Base-by-base conservation (phyloP, 1,140 invertebrate species). In the Aphidius ervi region DNA sequence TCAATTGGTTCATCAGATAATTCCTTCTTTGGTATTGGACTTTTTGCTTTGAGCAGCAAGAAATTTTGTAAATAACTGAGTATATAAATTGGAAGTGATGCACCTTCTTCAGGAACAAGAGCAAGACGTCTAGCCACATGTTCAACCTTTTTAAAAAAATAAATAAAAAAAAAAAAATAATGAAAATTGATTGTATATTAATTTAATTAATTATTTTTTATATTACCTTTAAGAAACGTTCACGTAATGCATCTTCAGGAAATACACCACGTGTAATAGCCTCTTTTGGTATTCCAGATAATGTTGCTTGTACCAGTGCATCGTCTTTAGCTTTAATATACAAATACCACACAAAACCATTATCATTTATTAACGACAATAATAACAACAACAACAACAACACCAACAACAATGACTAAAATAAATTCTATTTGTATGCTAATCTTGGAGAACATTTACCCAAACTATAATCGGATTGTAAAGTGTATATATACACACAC, bases 1-100 rank as follows among this genome's bases (percentile, higher is more conserved):
- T 92, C 87, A 54, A 87, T 83, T 6, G 85, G 84, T 62, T 86
- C 80, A 72, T 92, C 87, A 23, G 86, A 82, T 41, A 92, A 73
- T 72, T 92, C 90, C 16, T 82, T 82, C 55, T 84, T 77, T 0
- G 89, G 84, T 61, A 91, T 87, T 59, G 85, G 82, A 74, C 82
- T 84, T 65, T 80, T 79, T 37, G 84, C 86, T 81, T 83, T 88
- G 45, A 87, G 68, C 37, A 92, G 76, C 46, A 92, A 77, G 49
- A 87, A 75, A 43, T 85, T 89, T 75, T 97, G 93, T 40, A 97
- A 67, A 81, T 91, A 97, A 2, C 95, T 97, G 5, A 97, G 79
- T 58, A 96, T 81, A 77, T 94, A 95, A 10, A 91, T 81, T 7
- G 89, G 87, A 23, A 97, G 75, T 3, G 86, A 82, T n/a, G 88